Evolutionary conservation across 2,797 vertebrate genomes (phyloP).

Genomic region (Coranthus polyacanthus): DNA sequence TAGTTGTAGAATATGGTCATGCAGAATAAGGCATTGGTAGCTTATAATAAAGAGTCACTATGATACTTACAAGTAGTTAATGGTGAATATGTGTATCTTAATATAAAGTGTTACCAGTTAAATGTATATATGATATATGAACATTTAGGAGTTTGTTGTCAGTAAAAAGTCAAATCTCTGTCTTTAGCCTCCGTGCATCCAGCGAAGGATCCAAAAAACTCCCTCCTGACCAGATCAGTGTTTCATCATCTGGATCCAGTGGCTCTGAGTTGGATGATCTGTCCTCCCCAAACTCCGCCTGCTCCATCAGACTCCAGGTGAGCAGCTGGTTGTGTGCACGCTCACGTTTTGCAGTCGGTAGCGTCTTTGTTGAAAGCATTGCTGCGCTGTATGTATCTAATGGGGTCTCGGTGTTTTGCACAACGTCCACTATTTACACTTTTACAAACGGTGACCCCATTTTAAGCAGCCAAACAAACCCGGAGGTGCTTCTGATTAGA

Average conservation of each 20-base stretch:
- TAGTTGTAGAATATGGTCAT: no score
- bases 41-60: no score
- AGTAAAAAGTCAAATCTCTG: no score
- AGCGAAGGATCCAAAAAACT: slow-evolving; percentile 72
- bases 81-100: no score
- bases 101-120: no score
- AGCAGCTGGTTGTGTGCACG: neutral
- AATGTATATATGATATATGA: no score
- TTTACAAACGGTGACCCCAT: slow-evolving; percentile 18
- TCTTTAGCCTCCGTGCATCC: slow-evolving; percentile 77
- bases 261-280: slow-evolving; percentile 83
- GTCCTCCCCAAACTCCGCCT: slow-evolving; percentile 49
- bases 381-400: slow-evolving; percentile 11
- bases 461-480: slow-evolving; percentile 22
- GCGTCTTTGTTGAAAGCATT: slow-evolving; percentile 31
- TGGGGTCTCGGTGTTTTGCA: slow-evolving; percentile 23
- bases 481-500: slow-evolving; percentile 14
- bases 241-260: slow-evolving; percentile 83
- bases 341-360: slow-evolving; percentile 10
- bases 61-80: no score
- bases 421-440: slow-evolving; percentile 40
- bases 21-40: no score
- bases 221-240: slow-evolving; percentile 80
- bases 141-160: no score
- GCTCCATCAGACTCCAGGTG: slow-evolving; percentile 77